Percentiles rank a stretch among this genome's conserved stretches.
Conservation (phyloP, 1,140 invertebrate genomes). For the Phymorhynchus buccinoides region DNA sequence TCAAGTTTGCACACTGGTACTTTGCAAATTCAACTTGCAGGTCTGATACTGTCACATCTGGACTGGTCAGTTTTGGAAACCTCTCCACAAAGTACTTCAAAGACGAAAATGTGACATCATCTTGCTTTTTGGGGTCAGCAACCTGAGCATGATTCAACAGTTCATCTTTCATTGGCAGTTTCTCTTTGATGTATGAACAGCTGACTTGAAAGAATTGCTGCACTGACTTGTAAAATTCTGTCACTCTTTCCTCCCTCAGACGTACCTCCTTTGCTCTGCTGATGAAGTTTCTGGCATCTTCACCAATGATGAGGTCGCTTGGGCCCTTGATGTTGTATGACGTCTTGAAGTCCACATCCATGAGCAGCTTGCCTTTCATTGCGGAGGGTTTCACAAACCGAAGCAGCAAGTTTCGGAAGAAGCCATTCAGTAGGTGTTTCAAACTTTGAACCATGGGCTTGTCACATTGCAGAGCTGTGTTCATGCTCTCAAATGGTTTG, state of each 20-base stretch:
- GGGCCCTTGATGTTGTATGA: background rate
- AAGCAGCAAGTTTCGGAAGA: background rate
- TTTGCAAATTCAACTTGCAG: background rate
- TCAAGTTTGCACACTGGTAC: conserved; percentile 26
- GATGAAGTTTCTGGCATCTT: conserved; percentile 7
- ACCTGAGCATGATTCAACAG: conserved; percentile 15
- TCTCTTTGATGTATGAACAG: conserved; percentile 4
- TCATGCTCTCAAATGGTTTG: conserved; percentile 8
- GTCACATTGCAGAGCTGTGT: conserved; percentile 3
- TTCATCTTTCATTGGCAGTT: conserved; percentile 27
- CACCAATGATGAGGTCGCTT: conserved; percentile 14
- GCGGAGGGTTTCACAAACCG: conserved; percentile 27
- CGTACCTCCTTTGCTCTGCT: background rate
- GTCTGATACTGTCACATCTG: background rate
- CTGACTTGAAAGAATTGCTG: background rate
- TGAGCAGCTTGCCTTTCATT: background rate
- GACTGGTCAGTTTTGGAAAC: background rate
- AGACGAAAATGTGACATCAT: background rate
- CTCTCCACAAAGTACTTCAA: conserved; percentile 9
- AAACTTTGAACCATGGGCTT: background rate
- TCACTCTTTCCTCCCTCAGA: background rate
- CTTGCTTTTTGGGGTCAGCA: conserved; percentile 22
- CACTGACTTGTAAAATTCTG: background rate
- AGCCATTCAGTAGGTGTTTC: background rate
- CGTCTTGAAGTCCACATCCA: background rate